phyloP scores from a whole-genome alignment of 2,797 vertebrate genomes.

The Siniperca obscura region DNA sequence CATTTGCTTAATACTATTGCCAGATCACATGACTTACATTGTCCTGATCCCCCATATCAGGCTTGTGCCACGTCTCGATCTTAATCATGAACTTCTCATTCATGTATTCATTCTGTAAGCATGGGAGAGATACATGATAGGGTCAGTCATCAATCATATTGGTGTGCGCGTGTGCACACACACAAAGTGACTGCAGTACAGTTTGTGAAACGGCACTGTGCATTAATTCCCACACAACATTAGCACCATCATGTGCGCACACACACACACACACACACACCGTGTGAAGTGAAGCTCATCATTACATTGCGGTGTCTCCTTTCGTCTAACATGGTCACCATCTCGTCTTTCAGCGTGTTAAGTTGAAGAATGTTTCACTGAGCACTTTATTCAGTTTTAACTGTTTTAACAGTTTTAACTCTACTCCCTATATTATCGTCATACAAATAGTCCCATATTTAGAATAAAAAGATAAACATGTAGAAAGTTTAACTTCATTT shows the following conservation, averaged over 20 bases:
- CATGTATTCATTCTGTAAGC: slow-evolving; percentile 93
- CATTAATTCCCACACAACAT: background rate
- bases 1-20: background rate
- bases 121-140: background rate
- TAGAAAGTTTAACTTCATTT: background rate
- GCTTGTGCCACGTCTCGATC: slow-evolving; percentile 99
- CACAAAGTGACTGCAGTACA: background rate
- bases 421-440: background rate
- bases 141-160: slow-evolving; percentile 17
- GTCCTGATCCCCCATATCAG: slow-evolving; percentile 91
- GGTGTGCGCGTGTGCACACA: no score
- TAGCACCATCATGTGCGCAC: no score
- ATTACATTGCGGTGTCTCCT: background rate
- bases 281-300: slow-evolving; percentile 4
- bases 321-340: background rate
- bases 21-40: slow-evolving; percentile 88
- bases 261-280: background rate
- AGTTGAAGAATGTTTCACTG: background rate
- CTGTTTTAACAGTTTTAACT: background rate
- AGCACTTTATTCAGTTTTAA: background rate
- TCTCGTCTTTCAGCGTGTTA: slow-evolving; percentile 19
- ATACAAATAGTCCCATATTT: background rate
- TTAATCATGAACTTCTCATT: slow-evolving; percentile 93
- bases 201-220: background rate
- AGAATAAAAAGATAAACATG: background rate